Evolutionary conservation across 2,797 vertebrate genomes (phyloP).

Genomic region (Heterohyrax brucei): DNA sequence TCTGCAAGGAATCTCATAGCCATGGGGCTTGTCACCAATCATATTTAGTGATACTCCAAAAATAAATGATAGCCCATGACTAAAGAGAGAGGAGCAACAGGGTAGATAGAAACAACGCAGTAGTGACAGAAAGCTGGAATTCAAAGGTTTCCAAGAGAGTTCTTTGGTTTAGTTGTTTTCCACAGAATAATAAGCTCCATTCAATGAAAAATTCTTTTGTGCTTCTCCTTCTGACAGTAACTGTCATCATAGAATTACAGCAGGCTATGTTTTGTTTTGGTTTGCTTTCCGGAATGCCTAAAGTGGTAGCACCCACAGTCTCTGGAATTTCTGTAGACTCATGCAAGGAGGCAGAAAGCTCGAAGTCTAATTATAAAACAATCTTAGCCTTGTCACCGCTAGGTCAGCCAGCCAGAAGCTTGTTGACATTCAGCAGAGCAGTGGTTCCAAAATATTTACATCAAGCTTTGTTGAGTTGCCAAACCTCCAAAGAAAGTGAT

Average conservation of each 20-base stretch:
- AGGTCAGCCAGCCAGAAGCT: conserved; percentile 56
- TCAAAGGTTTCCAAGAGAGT: background rate
- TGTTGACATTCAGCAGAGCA: conserved; percentile 50
- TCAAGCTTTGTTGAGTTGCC: conserved; percentile 56
- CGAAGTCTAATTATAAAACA: conserved; percentile 73
- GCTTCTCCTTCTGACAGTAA: conserved; percentile 50
- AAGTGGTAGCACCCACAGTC: conserved; percentile 52
- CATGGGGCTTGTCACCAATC: background rate
- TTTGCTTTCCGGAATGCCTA: conserved; percentile 62
- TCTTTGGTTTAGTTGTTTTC: conserved; percentile 22
- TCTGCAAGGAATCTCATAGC: conserved; percentile 10
- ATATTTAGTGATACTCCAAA: conserved; percentile 42
- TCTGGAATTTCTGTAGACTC: conserved; percentile 73
- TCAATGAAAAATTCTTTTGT: background rate
- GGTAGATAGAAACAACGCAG: background rate
- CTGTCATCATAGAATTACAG: conserved; percentile 41
- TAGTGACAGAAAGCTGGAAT: background rate
- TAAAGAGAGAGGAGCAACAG: background rate
- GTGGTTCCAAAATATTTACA: conserved; percentile 54
- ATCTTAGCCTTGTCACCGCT: conserved; percentile 50
- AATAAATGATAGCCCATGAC: background rate
- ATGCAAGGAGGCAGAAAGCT: conserved; percentile 55
- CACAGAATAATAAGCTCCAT: conserved; percentile 37
- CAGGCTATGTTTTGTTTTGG: background rate
- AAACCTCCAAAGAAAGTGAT: conserved; percentile 17